Evolutionary conservation across 2,888 invertebrate genomes (phyloP).

Genomic region (Noctua janthina): DNA sequence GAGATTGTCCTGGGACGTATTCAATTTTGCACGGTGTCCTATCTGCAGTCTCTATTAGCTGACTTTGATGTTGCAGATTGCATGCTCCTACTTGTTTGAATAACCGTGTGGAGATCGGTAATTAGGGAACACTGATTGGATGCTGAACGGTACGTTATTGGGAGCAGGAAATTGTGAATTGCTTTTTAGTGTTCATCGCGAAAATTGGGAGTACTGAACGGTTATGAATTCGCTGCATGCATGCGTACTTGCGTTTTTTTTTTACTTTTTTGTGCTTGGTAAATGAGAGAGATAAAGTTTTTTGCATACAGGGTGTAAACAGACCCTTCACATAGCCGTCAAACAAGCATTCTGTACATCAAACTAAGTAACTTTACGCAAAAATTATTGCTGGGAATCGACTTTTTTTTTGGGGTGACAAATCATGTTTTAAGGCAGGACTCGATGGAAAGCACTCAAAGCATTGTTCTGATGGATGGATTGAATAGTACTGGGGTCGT

Average conservation of each 20-base stretch:
- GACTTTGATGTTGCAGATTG: slow-evolving; percentile 67
- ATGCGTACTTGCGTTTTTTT: too few relatives aligned
- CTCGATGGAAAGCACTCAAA: too few relatives aligned
- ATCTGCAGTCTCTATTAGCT: slow-evolving; percentile 86
- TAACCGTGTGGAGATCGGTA: slow-evolving; percentile 58
- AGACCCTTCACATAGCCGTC: too few relatives aligned
- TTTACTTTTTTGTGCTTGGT: neutral
- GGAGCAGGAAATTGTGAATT: slow-evolving; percentile 40
- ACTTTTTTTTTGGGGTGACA: too few relatives aligned
- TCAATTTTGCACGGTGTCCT: slow-evolving; percentile 87
- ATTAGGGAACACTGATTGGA: slow-evolving; percentile 53
- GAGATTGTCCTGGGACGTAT: slow-evolving; percentile 88
- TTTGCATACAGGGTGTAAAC: too few relatives aligned
- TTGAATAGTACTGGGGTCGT: too few relatives aligned
- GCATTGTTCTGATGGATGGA: too few relatives aligned
- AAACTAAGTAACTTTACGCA: too few relatives aligned
- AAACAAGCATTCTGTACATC: too few relatives aligned
- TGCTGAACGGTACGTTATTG: slow-evolving; percentile 35
- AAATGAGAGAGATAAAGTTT: neutral
- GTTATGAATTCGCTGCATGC: slow-evolving; percentile 6
- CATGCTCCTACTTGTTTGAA: slow-evolving; percentile 72
- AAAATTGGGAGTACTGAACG: slow-evolving; percentile 13
- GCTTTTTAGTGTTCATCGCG: slow-evolving; percentile 20
- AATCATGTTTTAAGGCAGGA: too few relatives aligned
- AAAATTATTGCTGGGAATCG: too few relatives aligned